phyloP scores from a whole-genome alignment of 2,113 vertebrate species.

The Hydrochoerus hydrochaeris region DNA sequence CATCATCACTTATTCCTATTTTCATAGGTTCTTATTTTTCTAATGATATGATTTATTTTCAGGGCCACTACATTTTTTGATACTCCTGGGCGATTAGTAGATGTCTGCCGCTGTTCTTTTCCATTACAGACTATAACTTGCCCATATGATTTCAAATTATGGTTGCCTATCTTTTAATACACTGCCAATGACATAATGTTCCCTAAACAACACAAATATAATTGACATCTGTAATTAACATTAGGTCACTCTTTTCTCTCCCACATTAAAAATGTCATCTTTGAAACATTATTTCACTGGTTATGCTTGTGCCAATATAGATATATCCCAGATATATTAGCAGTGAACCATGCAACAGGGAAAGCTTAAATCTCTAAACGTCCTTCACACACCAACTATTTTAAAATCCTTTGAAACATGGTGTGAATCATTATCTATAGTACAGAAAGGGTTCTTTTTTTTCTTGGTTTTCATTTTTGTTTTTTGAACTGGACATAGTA shows the following conservation, averaged over 20 bases:
- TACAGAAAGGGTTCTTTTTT: slow-evolving; percentile 13
- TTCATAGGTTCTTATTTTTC: slow-evolving; percentile 64
- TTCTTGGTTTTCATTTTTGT: neutral
- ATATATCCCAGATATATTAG: slow-evolving; percentile 79
- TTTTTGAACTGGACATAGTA: slow-evolving; percentile 39
- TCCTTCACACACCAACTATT: slow-evolving; percentile 79
- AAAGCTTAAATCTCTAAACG: slow-evolving; percentile 84
- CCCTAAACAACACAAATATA: slow-evolving; percentile 84
- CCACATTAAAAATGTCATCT: slow-evolving; percentile 82
- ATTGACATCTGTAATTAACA: slow-evolving; percentile 84
- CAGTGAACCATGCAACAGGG: slow-evolving; percentile 73
- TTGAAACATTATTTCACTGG: slow-evolving; percentile 80
- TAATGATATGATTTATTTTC: slow-evolving; percentile 68
- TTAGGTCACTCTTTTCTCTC: slow-evolving; percentile 80
- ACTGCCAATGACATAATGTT: slow-evolving; percentile 83
- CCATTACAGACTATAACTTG: slow-evolving; percentile 65
- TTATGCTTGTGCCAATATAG: slow-evolving; percentile 83
- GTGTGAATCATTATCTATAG: slow-evolving; percentile 58
- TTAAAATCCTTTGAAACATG: slow-evolving; percentile 72
- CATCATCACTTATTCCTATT: slow-evolving; percentile 58
- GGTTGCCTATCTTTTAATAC: slow-evolving; percentile 75
- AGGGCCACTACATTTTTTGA: slow-evolving; percentile 59
- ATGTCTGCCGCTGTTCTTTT: slow-evolving; percentile 61
- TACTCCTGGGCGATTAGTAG: slow-evolving; percentile 66
- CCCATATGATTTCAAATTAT: slow-evolving; percentile 81